Evolutionary conservation across 2,888 invertebrate genomes (phyloP).

Genomic region (Synergus itoensis): DNA sequence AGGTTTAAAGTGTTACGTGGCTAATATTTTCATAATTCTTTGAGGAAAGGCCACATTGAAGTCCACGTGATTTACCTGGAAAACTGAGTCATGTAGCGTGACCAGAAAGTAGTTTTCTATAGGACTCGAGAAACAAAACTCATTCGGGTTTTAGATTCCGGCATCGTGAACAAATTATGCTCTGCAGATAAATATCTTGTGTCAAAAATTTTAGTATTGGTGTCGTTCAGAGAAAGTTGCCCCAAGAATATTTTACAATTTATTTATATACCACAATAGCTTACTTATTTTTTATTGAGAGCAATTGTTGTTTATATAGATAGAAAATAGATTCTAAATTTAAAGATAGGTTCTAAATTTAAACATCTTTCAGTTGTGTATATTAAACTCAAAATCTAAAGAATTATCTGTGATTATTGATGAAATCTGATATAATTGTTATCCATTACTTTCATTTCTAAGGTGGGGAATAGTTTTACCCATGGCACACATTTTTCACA

Average conservation of each 20-base stretch:
- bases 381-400: no score
- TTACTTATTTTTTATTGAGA: not conserved
- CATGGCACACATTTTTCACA: conserved; percentile 62
- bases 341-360: no score
- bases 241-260: not conserved
- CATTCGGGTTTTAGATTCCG: not conserved
- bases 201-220: not conserved
- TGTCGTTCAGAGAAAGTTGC: not conserved
- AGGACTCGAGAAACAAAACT: not conserved
- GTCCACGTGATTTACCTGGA: not conserved
- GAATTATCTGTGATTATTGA: no score
- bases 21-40: not conserved
- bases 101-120: not conserved
- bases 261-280: not conserved
- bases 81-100: conserved; percentile 16
- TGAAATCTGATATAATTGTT: no score
- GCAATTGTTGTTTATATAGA: no score
- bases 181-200: conserved; percentile 19
- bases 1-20: no score
- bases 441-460: conserved; percentile 17
- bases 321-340: no score
- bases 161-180: not conserved
- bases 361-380: no score
- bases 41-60: not conserved
- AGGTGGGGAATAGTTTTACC: conserved; percentile 54